Evolutionary conservation across 1,140 invertebrate genomes (phyloP).

Genomic region (Caenorhabditis latens): DNA sequence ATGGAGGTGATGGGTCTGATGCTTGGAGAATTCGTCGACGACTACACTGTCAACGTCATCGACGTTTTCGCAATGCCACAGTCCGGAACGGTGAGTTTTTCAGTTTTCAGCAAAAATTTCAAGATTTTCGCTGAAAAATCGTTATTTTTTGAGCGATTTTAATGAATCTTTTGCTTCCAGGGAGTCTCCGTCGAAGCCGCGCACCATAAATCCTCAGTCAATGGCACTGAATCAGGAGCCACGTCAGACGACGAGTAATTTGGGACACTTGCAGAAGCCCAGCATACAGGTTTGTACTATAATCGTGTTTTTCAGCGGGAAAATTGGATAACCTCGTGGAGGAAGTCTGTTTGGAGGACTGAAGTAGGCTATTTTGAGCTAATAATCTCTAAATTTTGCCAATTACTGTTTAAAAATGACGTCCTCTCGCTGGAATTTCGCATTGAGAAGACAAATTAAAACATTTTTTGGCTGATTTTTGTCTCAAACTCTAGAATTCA

Average conservation of each 20-base stretch:
- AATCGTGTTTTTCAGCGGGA: background rate
- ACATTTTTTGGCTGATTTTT: no score
- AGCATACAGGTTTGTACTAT: conserved; percentile 82
- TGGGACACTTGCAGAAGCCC: conserved; percentile 97
- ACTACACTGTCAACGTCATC: conserved; percentile 98
- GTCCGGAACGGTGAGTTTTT: conserved; percentile 83
- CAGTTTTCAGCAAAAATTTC: conserved; percentile 37
- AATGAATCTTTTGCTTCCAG: conserved; percentile 78
- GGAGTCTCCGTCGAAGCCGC: conserved; percentile 99
- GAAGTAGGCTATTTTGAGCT: no score
- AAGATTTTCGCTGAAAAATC: conserved; percentile 11
- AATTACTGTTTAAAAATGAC: no score
- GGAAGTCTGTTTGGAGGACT: no score
- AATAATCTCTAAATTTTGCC: no score
- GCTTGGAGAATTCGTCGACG: conserved; percentile 99
- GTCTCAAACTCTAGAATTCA: no score
- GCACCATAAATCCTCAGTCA: conserved; percentile 97
- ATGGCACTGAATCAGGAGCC: conserved; percentile 99
- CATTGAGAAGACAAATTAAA: no score
- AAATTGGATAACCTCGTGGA: no score
- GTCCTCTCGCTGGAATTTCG: no score
- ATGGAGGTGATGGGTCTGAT: conserved; percentile 99
- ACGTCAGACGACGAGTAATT: conserved; percentile 96
- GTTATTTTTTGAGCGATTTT: no score
- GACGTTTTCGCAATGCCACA: conserved; percentile 99